Conservation (phyloP, 2,888 invertebrate species). For the Ferdinandea cuprea region DNA sequence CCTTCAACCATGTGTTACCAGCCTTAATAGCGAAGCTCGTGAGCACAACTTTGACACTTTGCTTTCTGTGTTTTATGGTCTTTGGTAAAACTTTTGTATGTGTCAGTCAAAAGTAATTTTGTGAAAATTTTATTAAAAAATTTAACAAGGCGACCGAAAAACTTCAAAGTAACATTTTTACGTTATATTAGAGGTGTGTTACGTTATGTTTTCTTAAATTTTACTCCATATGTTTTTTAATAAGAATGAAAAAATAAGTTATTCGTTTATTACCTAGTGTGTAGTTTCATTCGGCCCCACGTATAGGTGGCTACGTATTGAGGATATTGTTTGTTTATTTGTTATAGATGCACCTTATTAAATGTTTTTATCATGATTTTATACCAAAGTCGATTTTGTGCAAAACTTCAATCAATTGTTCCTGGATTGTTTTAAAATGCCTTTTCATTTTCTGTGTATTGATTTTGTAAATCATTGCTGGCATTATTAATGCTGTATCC, state of each 20-base stretch:
- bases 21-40: conserved; percentile 12
- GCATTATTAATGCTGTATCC: conserved; percentile 30
- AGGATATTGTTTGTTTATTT: conserved; percentile 31
- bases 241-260: neutral
- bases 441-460: conserved; percentile 19
- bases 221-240: neutral
- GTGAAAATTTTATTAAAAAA: conserved; percentile 35
- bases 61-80: conserved; percentile 38
- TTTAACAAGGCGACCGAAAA: conserved; percentile 10
- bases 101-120: conserved; percentile 45
- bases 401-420: neutral
- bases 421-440: neutral
- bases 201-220: neutral
- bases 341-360: neutral
- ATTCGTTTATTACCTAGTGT: neutral
- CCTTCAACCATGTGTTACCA: neutral
- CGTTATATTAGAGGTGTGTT: conserved; percentile 36
- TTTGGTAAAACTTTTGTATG: conserved; percentile 33
- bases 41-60: conserved; percentile 24
- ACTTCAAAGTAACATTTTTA: conserved; percentile 7
- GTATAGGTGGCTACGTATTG: neutral
- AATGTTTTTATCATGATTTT: conserved; percentile 2
- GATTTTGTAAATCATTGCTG: conserved; percentile 49
- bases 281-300: conserved; percentile 6
- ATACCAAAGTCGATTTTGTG: neutral